Percentiles rank a stretch among this genome's conserved stretches.
Evolutionary conservation across 2,113 vertebrate genomes (phyloP).

Genomic region (Alectura lathami): DNA sequence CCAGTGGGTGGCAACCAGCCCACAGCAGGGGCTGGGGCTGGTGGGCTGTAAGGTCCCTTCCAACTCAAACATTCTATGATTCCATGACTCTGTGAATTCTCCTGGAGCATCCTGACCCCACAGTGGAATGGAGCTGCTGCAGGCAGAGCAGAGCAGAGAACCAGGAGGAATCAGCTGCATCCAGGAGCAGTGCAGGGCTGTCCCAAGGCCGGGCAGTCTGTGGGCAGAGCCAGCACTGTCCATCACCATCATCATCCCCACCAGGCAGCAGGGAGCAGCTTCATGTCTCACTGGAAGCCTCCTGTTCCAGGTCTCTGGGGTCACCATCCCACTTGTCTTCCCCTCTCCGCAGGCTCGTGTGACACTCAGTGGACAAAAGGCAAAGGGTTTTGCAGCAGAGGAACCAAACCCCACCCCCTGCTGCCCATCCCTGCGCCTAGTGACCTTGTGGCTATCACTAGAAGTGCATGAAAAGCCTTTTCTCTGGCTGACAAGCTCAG

Average conservation of each 20-base stretch:
- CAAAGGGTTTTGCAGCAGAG: background rate
- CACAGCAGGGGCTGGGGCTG: too few relatives aligned
- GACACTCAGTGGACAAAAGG: constrained; percentile 8
- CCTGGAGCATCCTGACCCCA: background rate
- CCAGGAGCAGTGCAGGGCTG: background rate
- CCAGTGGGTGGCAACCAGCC: too few relatives aligned
- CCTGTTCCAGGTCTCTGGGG: constrained; percentile 2
- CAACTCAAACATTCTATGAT: too few relatives aligned
- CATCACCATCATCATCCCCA: background rate
- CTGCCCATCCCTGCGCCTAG: background rate
- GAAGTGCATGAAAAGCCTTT: constrained; percentile 39
- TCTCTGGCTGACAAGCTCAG: constrained; percentile 17
- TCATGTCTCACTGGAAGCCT: background rate
- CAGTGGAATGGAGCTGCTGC: background rate
- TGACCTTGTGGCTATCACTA: constrained; percentile 42
- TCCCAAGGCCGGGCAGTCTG: background rate
- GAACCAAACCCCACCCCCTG: background rate
- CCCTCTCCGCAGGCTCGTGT: background rate
- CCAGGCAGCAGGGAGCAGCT: background rate
- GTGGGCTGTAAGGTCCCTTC: too few relatives aligned
- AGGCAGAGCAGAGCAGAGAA: background rate
- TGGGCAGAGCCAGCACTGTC: accelerated
- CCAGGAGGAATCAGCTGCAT: background rate
- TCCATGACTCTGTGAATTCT: background rate
- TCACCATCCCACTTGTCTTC: constrained; percentile 11